Base-by-base conservation (phyloP, 2,888 invertebrate genomes). In the Microplitis deprimator region DNA sequence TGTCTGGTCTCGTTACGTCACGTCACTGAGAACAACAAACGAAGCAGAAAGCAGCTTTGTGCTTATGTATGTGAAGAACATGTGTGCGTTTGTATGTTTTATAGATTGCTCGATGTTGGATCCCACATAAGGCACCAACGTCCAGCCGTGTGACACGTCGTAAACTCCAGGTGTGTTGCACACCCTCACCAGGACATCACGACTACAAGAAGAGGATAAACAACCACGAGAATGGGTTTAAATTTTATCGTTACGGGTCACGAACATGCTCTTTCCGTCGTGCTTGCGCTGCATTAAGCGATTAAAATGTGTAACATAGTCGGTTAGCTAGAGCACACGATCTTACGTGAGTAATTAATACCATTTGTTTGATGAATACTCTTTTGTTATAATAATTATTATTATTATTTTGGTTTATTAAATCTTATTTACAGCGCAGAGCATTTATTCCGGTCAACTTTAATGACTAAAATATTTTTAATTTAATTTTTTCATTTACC, bases 131-230 rank as follows among this genome's bases (percentile, higher is more conserved):
- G 68, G 60, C 76, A 67, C 73, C 72, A 73, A 76, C 78, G 76
- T 80, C 78, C 82, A 81, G 79, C 79, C 71, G 79, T 79, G 79
- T 82, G 80, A 83, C 82, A 81, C 77, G 79, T 82, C 83, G 81
- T 83, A 83, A 83, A 83, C 80, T 82, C 80, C 78, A 73, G 77
- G 74, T 77, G 76, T 74, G 79, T 75, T 76, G 69, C 78, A 73
- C 59, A 40, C 68, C 61, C 71, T 75, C 50, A 20, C 72, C 62
- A 50, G 50, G 50, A 71, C 64, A 39, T 38, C 17, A 40, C 41
- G 10, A 29, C 50, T 41, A 68, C 3, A 68, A 41, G n/a, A 61
- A 40, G 75, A 62, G 77, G 74, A 75, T 68, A 71, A 77, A 65
- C 62, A 69, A 77, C 74, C 70, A 78, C 72, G 74, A 68, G 70